Base-by-base conservation (phyloP, 2,797 vertebrate genomes). In the Liparis tanakae region DNA sequence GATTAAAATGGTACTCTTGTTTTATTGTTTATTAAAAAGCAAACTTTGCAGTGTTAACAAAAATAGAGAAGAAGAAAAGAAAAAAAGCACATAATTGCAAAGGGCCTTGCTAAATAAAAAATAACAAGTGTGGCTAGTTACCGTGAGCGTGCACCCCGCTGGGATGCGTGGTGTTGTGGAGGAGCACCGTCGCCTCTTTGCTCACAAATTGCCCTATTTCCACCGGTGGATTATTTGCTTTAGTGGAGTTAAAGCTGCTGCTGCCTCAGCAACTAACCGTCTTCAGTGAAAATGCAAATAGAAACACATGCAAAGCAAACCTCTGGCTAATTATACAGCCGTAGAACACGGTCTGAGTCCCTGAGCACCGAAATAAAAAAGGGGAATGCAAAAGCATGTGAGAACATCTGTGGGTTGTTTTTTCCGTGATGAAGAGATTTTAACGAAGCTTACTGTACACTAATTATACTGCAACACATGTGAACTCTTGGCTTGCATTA, bases 131-230 rank as follows among this genome's bases (percentile, higher is more conserved):
- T 70, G 13, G 78, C 85, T 88, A 75, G 80, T 89, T 90, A 70
- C 51, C 88, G 85, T 86, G 91, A 67, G 74, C 81, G 82, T 64
- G 82, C 64, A 87, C 80, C 89, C 89, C 78, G 7, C 79, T 80
- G 92, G 91, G 88, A 90, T 85, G 83, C 56, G 70, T 69, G 70
- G 69, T 86, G 78, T 85, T 84, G 87, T 81, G 88, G 70, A 87
- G 84, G 82, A 82, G 79, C 85, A 80, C 86, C 68, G 89, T 85
- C 92, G 87, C 87, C 91, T 92, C 92, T 95, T 94, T 94, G 93
- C 94, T 94, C 94, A 94, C 92, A 95, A 94, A 95, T 94, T 95
- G 92, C 89, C 90, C 93, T 94, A 93, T 93, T 94, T 94, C 91
- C 91, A 88, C 91, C 91, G 87, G 82, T 76, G 72, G 72, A 78